Base-by-base conservation (phyloP, 2,888 invertebrate species). In the Cantharis rufa region DNA sequence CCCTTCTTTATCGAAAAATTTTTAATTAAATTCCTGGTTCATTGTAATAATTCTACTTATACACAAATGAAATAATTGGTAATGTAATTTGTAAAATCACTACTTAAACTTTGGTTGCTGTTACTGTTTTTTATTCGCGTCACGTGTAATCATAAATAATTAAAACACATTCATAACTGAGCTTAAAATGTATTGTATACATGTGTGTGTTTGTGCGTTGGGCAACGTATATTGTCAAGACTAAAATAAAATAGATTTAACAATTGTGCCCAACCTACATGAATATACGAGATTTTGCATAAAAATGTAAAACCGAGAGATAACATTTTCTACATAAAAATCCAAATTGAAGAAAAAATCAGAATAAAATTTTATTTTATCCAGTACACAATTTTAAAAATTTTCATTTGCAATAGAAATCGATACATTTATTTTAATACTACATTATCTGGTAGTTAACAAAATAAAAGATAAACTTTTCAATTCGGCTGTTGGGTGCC, bases 81-180 rank as follows among this genome's bases (percentile, higher is more conserved):
- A 48, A 48, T 11, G 32, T 13, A 48, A 48, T 48, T 48, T 48
- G 48, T 48, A 48, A 48, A 48, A 48, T 48, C n/a, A 48, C 48
- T 48, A 48, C 48, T 48, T 48, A n/a, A 48, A 48, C 48, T 48
- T 48, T 48, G 48, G 48, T 48, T 48, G 7, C 24, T n/a, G 48
- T 48, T 48, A 48, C 48, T n/a, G n/a, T 32, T 69, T 28, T 24
- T 15, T 28, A n/a, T 27, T 32, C 27, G 21, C 69, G 24, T 69
- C 15, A 28, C 27, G 69, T 27, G 28, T 64, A 24, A 48, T 24
- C 70, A 62, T 74, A 74, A 74, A 70, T 74, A 70, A 74, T 74
- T 70, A 74, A 74, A 74, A 61, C 48, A 70, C 63, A 74, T 74
- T n/a, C 64, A 61, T 70, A 62, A 63, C 69, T 69, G 32, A 48